These are phyloP conservation scores for Anguilla marmorata DNA, from an alignment of 2,797 vertebrate genomes.

Conservation along the genomic window DNA sequence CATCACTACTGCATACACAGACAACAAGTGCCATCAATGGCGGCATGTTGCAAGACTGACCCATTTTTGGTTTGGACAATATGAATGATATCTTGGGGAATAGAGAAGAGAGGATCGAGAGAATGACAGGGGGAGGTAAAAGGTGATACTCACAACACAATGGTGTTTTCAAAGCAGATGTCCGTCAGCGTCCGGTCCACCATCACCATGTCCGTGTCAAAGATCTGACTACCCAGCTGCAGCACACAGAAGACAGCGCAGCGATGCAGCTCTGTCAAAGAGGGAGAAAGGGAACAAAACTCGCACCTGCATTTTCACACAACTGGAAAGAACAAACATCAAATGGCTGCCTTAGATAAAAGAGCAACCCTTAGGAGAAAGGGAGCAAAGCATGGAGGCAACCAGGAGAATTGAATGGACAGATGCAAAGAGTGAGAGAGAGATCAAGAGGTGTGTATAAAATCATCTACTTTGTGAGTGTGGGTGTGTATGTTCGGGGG, in stretches of 20 bases:
- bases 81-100: neutral
- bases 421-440: neutral
- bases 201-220: slow-evolving; percentile 81
- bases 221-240: slow-evolving; percentile 78
- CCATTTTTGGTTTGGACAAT: neutral
- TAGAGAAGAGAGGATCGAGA: neutral
- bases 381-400: neutral
- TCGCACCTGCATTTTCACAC: neutral
- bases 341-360: neutral
- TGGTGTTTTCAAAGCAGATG: slow-evolving; percentile 80
- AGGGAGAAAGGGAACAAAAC: neutral
- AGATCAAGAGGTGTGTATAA: neutral
- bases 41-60: neutral
- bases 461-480: neutral
- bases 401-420: neutral
- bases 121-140: neutral
- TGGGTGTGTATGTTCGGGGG: neutral
- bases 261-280: slow-evolving; percentile 78
- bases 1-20: slow-evolving; percentile 65
- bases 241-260: slow-evolving; percentile 87
- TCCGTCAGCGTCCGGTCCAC: slow-evolving; percentile 86
- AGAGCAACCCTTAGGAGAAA: neutral
- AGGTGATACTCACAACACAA: slow-evolving; percentile 76
- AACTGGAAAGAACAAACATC: neutral
- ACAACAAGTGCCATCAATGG: neutral